Evolutionary conservation across 2,113 vertebrate genomes (phyloP).

Genomic region (Seriola quinqueradiata): DNA sequence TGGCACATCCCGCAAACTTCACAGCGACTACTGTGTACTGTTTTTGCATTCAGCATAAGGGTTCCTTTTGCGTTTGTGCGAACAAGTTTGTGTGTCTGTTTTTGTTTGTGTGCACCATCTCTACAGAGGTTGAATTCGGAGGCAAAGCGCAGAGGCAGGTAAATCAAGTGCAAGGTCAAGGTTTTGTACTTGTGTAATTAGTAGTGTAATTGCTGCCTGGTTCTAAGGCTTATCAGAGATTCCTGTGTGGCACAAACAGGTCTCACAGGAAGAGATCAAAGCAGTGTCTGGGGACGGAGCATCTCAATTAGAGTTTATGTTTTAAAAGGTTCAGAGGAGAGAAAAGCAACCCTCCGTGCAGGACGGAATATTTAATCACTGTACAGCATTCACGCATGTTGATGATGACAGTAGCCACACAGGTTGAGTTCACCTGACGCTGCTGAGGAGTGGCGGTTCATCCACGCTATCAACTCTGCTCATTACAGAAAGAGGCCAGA

Average conservation of each 20-base stretch:
- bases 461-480: neutral
- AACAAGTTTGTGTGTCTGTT: constrained; percentile 34
- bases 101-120: constrained; percentile 36
- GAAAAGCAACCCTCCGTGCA: constrained; percentile 47
- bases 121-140: constrained; percentile 9
- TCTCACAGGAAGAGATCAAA: constrained; percentile 77
- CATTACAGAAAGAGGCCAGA: neutral
- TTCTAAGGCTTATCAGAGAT: constrained; percentile 61
- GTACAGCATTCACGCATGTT: neutral
- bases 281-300: constrained; percentile 58
- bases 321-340: constrained; percentile 60
- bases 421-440: neutral
- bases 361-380: constrained; percentile 33
- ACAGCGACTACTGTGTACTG: neutral
- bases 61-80: constrained; percentile 3
- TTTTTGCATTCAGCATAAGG: constrained; percentile 31
- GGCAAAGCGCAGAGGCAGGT: constrained; percentile 36
- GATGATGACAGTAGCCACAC: neutral
- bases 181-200: constrained; percentile 69
- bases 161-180: constrained; percentile 62
- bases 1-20: constrained; percentile 48
- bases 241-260: constrained; percentile 62
- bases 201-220: constrained; percentile 64
- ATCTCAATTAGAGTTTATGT: constrained; percentile 57
- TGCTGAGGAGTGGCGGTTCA: neutral